phyloP scores from a whole-genome alignment of 2,797 vertebrate genomes.

The Phataginus tetradactyla region DNA sequence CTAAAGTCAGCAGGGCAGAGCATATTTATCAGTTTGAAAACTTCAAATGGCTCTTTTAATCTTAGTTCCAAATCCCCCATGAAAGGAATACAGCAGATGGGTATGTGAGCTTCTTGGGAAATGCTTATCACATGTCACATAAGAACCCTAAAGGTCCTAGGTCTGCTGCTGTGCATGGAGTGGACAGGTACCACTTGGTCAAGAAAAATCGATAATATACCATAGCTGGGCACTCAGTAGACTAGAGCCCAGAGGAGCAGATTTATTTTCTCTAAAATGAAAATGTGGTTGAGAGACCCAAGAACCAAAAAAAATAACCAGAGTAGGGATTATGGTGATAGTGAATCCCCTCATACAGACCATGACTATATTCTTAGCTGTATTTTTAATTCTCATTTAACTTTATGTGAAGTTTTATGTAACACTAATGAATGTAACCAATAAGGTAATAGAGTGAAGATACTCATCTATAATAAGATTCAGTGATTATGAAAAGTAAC shows the following conservation, averaged over 20 bases:
- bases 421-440: neutral
- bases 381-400: neutral
- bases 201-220: slow-evolving; percentile 87
- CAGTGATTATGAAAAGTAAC: neutral
- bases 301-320: neutral
- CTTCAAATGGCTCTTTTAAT: slow-evolving; percentile 80
- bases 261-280: neutral
- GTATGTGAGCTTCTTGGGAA: slow-evolving; percentile 67
- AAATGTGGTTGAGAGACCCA: neutral
- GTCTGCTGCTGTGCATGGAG: slow-evolving; percentile 81
- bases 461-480: neutral
- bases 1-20: slow-evolving; percentile 95
- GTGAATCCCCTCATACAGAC: neutral
- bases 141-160: slow-evolving; percentile 86
- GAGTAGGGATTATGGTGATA: neutral
- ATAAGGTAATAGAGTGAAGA: neutral
- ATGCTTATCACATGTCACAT: slow-evolving; percentile 80
- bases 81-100: slow-evolving; percentile 85
- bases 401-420: neutral
- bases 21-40: slow-evolving; percentile 90
- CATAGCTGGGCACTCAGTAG: neutral
- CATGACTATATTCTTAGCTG: neutral
- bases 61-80: slow-evolving; percentile 88
- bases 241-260: neutral
- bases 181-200: slow-evolving; percentile 95